Evolutionary conservation across 1,140 invertebrate species (phyloP).

Genomic region (Dendroctonus ponderosae): DNA sequence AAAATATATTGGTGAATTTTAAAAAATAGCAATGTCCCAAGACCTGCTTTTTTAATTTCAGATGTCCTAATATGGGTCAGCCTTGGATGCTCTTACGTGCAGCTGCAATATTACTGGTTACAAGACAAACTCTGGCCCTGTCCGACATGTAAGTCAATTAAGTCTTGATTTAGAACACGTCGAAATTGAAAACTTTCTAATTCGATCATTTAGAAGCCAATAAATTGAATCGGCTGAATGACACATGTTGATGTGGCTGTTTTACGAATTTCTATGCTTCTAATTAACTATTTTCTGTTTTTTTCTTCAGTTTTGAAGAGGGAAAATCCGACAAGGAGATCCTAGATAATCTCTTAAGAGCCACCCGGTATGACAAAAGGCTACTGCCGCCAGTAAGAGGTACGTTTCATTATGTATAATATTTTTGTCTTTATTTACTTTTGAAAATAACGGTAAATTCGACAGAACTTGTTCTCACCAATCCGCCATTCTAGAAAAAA

Average conservation of each 20-base stretch:
- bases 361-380: slow-evolving; percentile 82
- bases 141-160: slow-evolving; percentile 45
- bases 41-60: slow-evolving; percentile 46
- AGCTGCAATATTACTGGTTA: slow-evolving; percentile 59
- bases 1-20: too few species aligned
- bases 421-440: background rate
- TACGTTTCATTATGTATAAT: slow-evolving; percentile 51
- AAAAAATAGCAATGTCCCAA: too few species aligned
- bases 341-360: slow-evolving; percentile 76
- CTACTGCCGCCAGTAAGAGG: slow-evolving; percentile 81
- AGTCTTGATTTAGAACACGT: background rate
- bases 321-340: slow-evolving; percentile 88
- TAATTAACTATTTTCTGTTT: background rate
- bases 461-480: too few species aligned
- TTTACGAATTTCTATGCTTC: too few species aligned
- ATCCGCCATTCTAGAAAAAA: too few species aligned
- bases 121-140: slow-evolving; percentile 55
- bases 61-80: slow-evolving; percentile 68
- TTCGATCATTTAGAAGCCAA: background rate
- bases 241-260: too few species aligned
- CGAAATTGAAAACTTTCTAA: background rate
- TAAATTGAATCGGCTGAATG: too few species aligned
- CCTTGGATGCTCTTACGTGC: slow-evolving; percentile 61
- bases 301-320: slow-evolving; percentile 73
- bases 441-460: background rate